Conservation (phyloP, 2,888 invertebrate genomes). For the Dasypogon diadema region DNA sequence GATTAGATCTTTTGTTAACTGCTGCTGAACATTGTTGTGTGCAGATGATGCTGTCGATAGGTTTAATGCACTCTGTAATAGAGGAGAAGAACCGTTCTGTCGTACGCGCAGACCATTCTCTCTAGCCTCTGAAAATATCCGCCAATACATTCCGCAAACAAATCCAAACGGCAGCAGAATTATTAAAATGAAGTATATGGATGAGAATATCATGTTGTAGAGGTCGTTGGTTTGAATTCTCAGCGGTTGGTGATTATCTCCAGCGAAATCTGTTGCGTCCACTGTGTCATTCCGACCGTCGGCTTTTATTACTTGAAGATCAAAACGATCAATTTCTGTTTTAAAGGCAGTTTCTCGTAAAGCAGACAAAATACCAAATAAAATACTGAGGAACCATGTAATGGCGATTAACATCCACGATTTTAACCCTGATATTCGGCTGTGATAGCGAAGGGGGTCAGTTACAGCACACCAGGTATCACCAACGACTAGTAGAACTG, state of each 20-base stretch:
- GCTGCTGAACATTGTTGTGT: constrained; percentile 31
- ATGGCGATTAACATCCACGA: constrained; percentile 68
- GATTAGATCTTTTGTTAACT: constrained; percentile 10
- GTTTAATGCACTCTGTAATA: constrained; percentile 68
- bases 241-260: neutral
- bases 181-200: constrained; percentile 66
- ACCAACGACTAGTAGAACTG: constrained; percentile 68
- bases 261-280: constrained; percentile 53
- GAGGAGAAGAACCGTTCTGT: constrained; percentile 68
- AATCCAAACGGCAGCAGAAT: constrained; percentile 68
- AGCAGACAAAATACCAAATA: constrained; percentile 67
- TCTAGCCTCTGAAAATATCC: constrained; percentile 68
- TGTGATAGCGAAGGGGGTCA: constrained; percentile 73
- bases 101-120: constrained; percentile 68
- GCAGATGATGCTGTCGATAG: constrained; percentile 58
- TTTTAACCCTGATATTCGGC: constrained; percentile 68
- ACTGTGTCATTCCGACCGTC: constrained; percentile 56
- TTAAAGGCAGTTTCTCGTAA: constrained; percentile 66
- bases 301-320: constrained; percentile 61
- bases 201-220: constrained; percentile 64
- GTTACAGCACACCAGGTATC: constrained; percentile 75
- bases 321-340: constrained; percentile 59
- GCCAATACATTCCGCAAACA: constrained; percentile 69
- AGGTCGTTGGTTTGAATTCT: constrained; percentile 49
- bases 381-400: constrained; percentile 67